A percentile compares a stretch with the other conserved stretches of the same genome.
Evolutionary conservation across 64 coral and sea anemone species (phyloP).

Genomic region (Montipora foliosa): DNA sequence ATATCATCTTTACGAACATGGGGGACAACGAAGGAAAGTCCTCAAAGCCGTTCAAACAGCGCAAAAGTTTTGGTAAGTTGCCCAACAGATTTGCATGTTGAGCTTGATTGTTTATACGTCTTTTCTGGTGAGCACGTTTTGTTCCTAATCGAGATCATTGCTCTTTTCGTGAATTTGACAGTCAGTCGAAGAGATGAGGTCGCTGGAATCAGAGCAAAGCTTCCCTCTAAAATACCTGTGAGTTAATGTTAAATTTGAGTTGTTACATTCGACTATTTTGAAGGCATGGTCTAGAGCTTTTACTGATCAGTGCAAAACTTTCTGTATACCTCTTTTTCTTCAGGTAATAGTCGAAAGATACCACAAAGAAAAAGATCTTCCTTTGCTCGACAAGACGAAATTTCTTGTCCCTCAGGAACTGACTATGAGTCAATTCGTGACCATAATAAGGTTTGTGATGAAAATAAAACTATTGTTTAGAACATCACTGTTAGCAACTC

Average conservation of each 20-base stretch:
- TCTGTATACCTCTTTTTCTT: not conserved
- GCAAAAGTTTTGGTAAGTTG: conserved; percentile 97
- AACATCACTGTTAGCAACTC: not conserved
- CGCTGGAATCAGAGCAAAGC: conserved; percentile 94
- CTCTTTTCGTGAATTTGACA: conserved; percentile 13
- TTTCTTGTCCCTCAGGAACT: conserved; percentile 97
- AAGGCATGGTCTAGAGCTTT: not conserved
- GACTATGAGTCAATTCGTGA: conserved; percentile 99
- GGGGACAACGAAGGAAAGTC: conserved; percentile 78
- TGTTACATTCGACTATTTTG: not conserved
- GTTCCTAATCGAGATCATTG: not conserved
- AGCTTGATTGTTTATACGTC: not conserved
- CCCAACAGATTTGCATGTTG: not conserved
- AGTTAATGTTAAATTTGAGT: conserved; percentile 9
- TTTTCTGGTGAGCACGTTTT: not conserved
- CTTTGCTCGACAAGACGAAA: conserved; percentile 95
- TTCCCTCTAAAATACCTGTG: conserved; percentile 98
- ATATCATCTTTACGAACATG: conserved; percentile 65
- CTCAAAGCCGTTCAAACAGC: conserved; percentile 90
- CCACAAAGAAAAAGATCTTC: conserved; percentile 98
- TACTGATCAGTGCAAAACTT: not conserved
- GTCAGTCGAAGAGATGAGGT: conserved; percentile 94
- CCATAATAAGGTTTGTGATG: conserved; percentile 83
- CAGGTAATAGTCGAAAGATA: conserved; percentile 99
- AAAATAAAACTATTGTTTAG: not conserved